Percentiles rank a stretch among this genome's conserved stretches.
Conservation (phyloP, 1,140 invertebrate species). For the Mactra quadrangularis region DNA sequence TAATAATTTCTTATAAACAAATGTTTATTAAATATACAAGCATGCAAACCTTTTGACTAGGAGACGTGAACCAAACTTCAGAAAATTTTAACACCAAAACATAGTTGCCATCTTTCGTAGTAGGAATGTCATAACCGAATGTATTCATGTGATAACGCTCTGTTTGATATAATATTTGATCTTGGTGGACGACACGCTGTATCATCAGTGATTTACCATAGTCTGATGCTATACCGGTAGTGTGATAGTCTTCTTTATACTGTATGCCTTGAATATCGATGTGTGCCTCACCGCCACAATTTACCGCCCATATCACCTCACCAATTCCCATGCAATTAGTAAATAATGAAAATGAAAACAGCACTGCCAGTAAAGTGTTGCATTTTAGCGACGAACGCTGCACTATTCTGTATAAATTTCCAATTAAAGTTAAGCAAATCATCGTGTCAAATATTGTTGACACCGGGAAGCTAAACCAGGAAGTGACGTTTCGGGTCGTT, state of each 20-base stretch:
- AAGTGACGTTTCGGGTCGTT: slow-evolving; percentile 45
- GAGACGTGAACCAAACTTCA: slow-evolving; percentile 84
- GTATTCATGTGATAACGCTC: slow-evolving; percentile 82
- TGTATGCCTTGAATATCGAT: slow-evolving; percentile 82
- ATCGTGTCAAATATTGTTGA: slow-evolving; percentile 26
- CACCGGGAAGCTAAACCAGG: slow-evolving; percentile 56
- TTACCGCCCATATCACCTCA: slow-evolving; percentile 82
- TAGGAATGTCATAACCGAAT: slow-evolving; percentile 83
- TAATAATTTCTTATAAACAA: not conserved
- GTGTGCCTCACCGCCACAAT: slow-evolving; percentile 82
- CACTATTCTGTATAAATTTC: slow-evolving; percentile 38
- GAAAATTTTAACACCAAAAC: slow-evolving; percentile 83
- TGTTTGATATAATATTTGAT: slow-evolving; percentile 83
- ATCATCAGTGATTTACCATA: slow-evolving; percentile 83
- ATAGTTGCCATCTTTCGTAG: slow-evolving; percentile 82
- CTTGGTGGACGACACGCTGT: slow-evolving; percentile 80
- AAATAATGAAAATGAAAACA: slow-evolving; percentile 50
- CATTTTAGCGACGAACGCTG: slow-evolving; percentile 34
- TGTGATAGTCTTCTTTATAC: slow-evolving; percentile 79
- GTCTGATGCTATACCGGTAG: slow-evolving; percentile 80
- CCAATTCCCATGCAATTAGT: slow-evolving; percentile 69
- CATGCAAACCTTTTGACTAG: slow-evolving; percentile 82
- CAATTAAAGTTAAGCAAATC: slow-evolving; percentile 45
- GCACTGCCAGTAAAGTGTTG: slow-evolving; percentile 33
- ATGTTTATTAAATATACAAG: slow-evolving; percentile 13